Percentiles rank a stretch among this genome's conserved stretches.
These are phyloP conservation scores for Eupithecia dodoneata DNA, from an alignment of 2,888 invertebrate species.

Conservation along the genomic window DNA sequence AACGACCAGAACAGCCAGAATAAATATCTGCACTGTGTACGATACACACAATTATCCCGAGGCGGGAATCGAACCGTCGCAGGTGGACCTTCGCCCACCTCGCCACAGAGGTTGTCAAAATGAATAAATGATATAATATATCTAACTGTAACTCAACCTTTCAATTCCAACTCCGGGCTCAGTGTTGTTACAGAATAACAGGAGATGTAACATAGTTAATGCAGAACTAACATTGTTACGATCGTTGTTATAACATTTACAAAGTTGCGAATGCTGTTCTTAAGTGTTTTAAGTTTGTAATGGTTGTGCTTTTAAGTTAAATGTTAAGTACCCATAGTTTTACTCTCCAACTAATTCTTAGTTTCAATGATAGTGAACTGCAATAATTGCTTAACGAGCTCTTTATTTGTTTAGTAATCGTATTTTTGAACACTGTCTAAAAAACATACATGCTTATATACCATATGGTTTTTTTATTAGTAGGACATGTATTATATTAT, in stretches of 20 bases:
- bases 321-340: neutral
- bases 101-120: no score
- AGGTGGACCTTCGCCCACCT: no score
- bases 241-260: conserved; percentile 45
- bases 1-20: no score
- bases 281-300: conserved; percentile 12
- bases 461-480: no score
- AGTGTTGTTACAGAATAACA: conserved; percentile 1
- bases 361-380: neutral
- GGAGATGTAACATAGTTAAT: conserved; percentile 46
- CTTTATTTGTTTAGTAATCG: neutral
- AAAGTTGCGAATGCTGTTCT: conserved; percentile 11
- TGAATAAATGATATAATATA: no score
- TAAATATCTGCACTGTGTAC: no score
- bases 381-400: neutral
- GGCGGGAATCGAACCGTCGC: no score
- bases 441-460: no score
- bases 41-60: no score
- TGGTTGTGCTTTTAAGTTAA: conserved; percentile 9
- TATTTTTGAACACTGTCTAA: neutral
- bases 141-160: neutral
- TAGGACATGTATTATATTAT: no score
- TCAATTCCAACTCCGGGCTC: neutral
- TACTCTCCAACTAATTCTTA: neutral
- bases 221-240: conserved; percentile 40